Evolutionary conservation across 2,888 invertebrate genomes (phyloP), one percentile per base, ranked within the genome.

Genomic region (Elysia crispata): DNA sequence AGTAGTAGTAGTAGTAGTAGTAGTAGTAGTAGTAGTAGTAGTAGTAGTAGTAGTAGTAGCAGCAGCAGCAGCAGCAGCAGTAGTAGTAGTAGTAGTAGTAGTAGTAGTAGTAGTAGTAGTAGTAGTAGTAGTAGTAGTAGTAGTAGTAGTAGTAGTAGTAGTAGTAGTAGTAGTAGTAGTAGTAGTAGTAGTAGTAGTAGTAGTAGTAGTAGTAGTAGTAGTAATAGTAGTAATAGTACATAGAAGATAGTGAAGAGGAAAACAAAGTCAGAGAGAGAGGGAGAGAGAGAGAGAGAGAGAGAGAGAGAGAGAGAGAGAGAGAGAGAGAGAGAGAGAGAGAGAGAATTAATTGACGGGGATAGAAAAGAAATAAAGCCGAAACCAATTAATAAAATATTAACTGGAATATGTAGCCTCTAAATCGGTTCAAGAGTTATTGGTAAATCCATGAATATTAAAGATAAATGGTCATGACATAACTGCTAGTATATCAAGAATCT

Each of bases 61-160:
- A 49, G 72, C n/a, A 50, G 72, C 25, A 72, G 72, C 49, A 72
- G 72, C 49, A 50, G 50, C n/a, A 50, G 72, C 49, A 72, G 72
- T 23, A 72, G 72, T 49, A 72, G 72, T 49, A 72, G 72, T 20
- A 50, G 72, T 30, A 72, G 72, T 49, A 72, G 72, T 49, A 50
- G 50, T n/a, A 50, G 72, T 49, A 72, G 72, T 49, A 72, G 72
- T 49, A 72, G 72, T 49, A 72, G 72, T 49, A 72, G 72, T 23
- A 72, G 72, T 49, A 72, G 72, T 49, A 72, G 72, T 49, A 72
- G 72, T 72, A 49, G 50, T 49, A 3, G 72, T 72, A 72, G 72
- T 72, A 72, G 72, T 49, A 72, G 72, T 49, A 72, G 72, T 49
- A 72, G 72, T 1, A 49, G 72, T 6, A 72, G 72, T 49, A 49